Base-by-base conservation (phyloP, 2,113 vertebrate species). In the Marmota monax region DNA sequence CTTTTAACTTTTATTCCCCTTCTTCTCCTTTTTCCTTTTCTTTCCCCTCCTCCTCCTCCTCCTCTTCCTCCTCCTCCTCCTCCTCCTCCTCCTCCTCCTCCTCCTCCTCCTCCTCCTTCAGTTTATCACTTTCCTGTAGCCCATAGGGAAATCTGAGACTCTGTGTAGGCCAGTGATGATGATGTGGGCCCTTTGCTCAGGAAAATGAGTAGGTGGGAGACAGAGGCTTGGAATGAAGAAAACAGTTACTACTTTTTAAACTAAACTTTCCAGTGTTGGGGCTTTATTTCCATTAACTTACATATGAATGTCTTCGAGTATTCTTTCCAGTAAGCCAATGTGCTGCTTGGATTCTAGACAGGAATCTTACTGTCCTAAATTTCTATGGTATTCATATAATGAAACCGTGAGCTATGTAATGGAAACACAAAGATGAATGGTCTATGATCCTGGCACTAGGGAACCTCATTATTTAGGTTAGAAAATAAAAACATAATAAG, bases 401-500 rank as follows among this genome's bases (percentile, higher is more conserved):
- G n/a, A 95, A 67, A 56, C 18, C 22, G 4, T 39, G 7, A n/a
- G 14, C 4, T 45, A 34, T 42, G 45, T 48, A 25, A 18, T 0
- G 8, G 5, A 10, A 22, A n/a, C 70, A 18, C 48, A 70, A 42
- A 80, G 37, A 42, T 42, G 22, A 87, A 29, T 16, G 29, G 29
- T 42, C 12, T 4, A 23, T 61, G 27, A 80, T 32, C 17, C 27
- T 8, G 51, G 34, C 53, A 65, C 5, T 72, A 58, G 51, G 63
- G 42, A 92, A 76, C 37, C 37, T 94, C 45, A 7, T 63, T 22
- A 84, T 56, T 3, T 84, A 39, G 69, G 80, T 42, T 72, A 23
- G 56, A 88, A 96, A 90, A 79, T 80, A 90, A 84, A 65, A 95
- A 80, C 6, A 27, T 17, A 65, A 67, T 45, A 90, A 83, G 37